These are phyloP conservation scores for Mormyrops attenuatus DNA, from an alignment of 2,797 vertebrate species.

Conservation along the genomic window DNA sequence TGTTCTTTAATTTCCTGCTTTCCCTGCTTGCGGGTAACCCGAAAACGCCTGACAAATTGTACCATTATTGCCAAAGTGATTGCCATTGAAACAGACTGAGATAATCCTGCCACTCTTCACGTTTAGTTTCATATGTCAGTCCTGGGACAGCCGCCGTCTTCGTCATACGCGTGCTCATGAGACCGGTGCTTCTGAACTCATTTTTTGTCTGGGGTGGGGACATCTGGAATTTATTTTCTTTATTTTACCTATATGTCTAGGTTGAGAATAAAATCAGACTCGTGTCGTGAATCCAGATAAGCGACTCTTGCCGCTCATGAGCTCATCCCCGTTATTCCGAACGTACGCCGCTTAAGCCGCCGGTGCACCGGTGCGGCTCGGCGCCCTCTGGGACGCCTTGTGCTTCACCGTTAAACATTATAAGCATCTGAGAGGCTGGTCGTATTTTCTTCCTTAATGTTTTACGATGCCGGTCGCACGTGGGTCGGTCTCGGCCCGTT, in stretches of 20 bases:
- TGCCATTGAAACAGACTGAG: not conserved
- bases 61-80: not conserved
- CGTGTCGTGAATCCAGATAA: not conserved
- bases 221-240: not conserved
- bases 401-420: not conserved
- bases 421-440: not conserved
- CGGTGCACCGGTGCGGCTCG: not conserved
- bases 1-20: not conserved
- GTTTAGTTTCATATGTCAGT: not conserved
- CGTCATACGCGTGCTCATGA: not conserved
- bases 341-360: no score
- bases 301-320: not conserved
- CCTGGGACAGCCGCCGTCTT: not conserved
- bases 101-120: not conserved
- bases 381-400: not conserved
- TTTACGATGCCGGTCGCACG: constrained; percentile 58
- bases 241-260: not conserved
- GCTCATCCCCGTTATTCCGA: not conserved
- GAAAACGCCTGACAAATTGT: not conserved
- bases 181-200: not conserved
- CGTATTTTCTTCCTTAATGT: not conserved
- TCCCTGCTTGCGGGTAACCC: not conserved
- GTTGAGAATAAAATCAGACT: not conserved
- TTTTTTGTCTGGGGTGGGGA: not conserved
- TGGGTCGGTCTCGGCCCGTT: constrained; percentile 59